Conservation (phyloP, 1,140 invertebrate species). For the Drosophila sulfurigaster region DNA sequence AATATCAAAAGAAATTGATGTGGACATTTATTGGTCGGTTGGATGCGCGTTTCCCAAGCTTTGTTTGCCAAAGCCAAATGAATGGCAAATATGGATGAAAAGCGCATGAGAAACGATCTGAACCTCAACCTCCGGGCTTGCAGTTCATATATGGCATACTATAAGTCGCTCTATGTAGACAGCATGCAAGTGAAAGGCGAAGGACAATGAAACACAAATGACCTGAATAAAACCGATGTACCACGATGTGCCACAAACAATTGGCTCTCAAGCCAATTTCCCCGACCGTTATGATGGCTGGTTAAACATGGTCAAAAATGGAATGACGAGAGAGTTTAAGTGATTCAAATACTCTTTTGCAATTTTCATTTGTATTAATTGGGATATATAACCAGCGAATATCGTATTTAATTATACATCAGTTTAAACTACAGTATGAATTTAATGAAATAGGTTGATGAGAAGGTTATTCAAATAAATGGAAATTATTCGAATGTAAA, state of each 20-base stretch:
- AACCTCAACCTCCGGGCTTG: conserved; percentile 9
- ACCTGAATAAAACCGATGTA: conserved; percentile 59
- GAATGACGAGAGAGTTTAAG: background rate
- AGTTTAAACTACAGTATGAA: too few species aligned
- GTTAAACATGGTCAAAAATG: background rate
- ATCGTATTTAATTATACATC: too few species aligned
- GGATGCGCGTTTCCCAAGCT: conserved; percentile 26
- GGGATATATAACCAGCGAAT: too few species aligned
- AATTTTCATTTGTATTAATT: too few species aligned
- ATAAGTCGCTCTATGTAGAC: conserved; percentile 60
- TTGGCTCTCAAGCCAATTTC: conserved; percentile 35
- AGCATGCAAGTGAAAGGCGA: conserved; percentile 32
- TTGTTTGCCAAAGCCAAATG: conserved; percentile 65
- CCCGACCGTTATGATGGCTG: too few species aligned
- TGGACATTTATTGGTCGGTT: conserved; percentile 68
- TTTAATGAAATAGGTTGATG: too few species aligned
- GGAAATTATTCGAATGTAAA: too few species aligned
- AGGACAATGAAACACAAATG: conserved; percentile 74
- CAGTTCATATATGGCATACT: conserved; percentile 12
- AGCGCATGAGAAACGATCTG: conserved; percentile 59
- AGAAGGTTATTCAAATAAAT: too few species aligned
- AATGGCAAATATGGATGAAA: conserved; percentile 66
- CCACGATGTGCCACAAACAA: conserved; percentile 56
- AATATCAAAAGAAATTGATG: conserved; percentile 43
- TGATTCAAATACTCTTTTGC: conserved; percentile 5